These are phyloP conservation scores for Holotrichia oblita DNA, from an alignment of 1,140 invertebrate species.

Conservation along the genomic window DNA sequence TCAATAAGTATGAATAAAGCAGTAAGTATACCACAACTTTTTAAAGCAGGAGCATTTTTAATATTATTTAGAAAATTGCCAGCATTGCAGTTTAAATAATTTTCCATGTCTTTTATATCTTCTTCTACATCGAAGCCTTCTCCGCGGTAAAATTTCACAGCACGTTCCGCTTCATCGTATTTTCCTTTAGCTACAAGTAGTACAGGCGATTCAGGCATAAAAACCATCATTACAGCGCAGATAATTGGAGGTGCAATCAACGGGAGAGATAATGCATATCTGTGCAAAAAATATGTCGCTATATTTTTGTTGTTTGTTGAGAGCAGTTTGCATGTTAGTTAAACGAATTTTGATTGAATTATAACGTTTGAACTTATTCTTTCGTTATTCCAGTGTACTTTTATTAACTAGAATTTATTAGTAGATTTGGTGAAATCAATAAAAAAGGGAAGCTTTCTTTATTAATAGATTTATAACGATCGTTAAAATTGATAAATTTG, in stretches of 20 bases:
- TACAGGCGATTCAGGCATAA: constrained; percentile 73
- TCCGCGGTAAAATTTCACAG: constrained; percentile 75
- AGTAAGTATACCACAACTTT: not conserved
- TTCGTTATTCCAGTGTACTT: too few species aligned
- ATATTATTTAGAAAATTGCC: constrained; percentile 45
- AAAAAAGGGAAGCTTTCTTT: too few species aligned
- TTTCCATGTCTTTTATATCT: constrained; percentile 64
- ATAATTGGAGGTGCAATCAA: constrained; percentile 63
- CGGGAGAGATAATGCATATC: constrained; percentile 58
- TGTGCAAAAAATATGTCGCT: not conserved
- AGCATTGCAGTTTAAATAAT: constrained; percentile 55
- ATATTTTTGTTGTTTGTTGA: too few species aligned
- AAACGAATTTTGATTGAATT: too few species aligned
- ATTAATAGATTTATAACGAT: too few species aligned
- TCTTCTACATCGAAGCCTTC: constrained; percentile 66
- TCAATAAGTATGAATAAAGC: too few species aligned
- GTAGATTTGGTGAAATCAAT: too few species aligned
- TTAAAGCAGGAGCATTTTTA: not conserved
- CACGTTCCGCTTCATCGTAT: constrained; percentile 68
- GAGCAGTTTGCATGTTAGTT: too few species aligned
- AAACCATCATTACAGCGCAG: constrained; percentile 65
- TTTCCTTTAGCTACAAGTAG: constrained; percentile 65
- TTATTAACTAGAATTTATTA: too few species aligned
- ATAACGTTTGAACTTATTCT: too few species aligned
- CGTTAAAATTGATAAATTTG: too few species aligned